Percentiles rank a stretch among this genome's conserved stretches.
These are phyloP conservation scores for Cotesia typhae DNA, from an alignment of 1,140 invertebrate genomes.

Conservation along the genomic window DNA sequence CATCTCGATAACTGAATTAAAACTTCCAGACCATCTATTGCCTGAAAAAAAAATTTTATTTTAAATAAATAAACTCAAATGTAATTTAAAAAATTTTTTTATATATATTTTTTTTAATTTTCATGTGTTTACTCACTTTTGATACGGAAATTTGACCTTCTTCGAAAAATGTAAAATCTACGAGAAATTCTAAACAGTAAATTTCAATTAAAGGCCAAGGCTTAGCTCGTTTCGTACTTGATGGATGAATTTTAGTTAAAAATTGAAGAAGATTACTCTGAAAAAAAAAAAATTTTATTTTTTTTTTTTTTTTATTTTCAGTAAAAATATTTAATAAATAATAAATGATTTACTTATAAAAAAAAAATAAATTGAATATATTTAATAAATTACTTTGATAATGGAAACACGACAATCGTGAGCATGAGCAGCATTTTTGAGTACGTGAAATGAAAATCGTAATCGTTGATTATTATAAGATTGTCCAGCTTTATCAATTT, in stretches of 20 bases:
- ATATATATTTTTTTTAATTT: neutral
- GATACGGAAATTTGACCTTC: slow-evolving; percentile 59
- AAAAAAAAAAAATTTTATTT: slow-evolving; percentile 32
- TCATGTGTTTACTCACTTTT: slow-evolving; percentile 49
- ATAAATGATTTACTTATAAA: neutral
- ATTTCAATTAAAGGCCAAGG: slow-evolving; percentile 57
- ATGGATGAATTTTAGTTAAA: slow-evolving; percentile 58
- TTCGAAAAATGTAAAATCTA: slow-evolving; percentile 60
- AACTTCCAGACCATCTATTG: slow-evolving; percentile 55
- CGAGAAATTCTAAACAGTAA: slow-evolving; percentile 60
- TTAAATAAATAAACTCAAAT: neutral
- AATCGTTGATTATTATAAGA: slow-evolving; percentile 60
- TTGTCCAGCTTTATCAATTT: slow-evolving; percentile 64
- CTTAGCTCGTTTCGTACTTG: slow-evolving; percentile 52
- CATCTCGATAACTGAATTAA: slow-evolving; percentile 53
- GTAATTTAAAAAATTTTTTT: neutral
- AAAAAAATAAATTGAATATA: neutral
- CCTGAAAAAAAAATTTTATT: slow-evolving; percentile 42
- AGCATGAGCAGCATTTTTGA: slow-evolving; percentile 64
- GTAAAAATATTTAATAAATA: neutral
- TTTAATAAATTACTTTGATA: slow-evolving; percentile 60
- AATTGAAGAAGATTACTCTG: slow-evolving; percentile 59
- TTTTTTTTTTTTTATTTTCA: neutral
- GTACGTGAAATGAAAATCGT: slow-evolving; percentile 62
- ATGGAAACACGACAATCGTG: slow-evolving; percentile 66